Evolutionary conservation across 2,113 vertebrate genomes (phyloP), one percentile per base, ranked within the genome.

Genomic region (Stegostoma tigrinum): DNA sequence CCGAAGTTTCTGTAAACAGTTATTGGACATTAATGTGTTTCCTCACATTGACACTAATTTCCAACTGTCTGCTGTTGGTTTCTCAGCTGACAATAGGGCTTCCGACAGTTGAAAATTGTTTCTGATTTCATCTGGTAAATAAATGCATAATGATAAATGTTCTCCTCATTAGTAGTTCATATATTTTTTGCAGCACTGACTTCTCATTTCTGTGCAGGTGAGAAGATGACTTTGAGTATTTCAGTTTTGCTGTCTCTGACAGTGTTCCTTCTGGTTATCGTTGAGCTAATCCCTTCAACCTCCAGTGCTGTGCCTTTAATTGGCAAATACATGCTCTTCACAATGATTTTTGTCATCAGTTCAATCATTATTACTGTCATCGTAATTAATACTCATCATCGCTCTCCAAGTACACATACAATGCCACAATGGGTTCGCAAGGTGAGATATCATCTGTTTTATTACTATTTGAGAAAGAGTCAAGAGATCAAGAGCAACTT

Each of bases 161-260:
- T 10, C 15, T 67, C 15, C 34, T 55, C 34, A 48, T 61, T 89
- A 6, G 14, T 66, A 19, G 30, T 66, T 93, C 61, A 93, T 45
- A 38, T 45, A 2, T 5, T 67, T 38, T 93, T 66, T 23, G 23
- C 34, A 38, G 61, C 61, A 38, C 1, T 93, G 34, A n/a, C 64
- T 38, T 91, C 12, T 96, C 45, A 95, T 45, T 86, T 64, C 24
- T 95, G 52, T 95, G 21, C 95, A 99, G 99, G 99, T 94, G 99
- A 99, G 96, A 99, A 99, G 97, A 99, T 99, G 99, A 99, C 99
- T 0, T 98, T 99, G 19, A 99, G 99, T 96, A 99, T 99, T 97
- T 99, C 99, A 0, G 98, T 99, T 95, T 97, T 99, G 96, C 97
- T 99, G 96, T 99, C 99, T 87, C 96, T 99, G 96, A 99, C 99